Evolutionary conservation across 2,888 invertebrate species (phyloP), one percentile per base, ranked within the genome.

Genomic region (Philaethria dido): DNA sequence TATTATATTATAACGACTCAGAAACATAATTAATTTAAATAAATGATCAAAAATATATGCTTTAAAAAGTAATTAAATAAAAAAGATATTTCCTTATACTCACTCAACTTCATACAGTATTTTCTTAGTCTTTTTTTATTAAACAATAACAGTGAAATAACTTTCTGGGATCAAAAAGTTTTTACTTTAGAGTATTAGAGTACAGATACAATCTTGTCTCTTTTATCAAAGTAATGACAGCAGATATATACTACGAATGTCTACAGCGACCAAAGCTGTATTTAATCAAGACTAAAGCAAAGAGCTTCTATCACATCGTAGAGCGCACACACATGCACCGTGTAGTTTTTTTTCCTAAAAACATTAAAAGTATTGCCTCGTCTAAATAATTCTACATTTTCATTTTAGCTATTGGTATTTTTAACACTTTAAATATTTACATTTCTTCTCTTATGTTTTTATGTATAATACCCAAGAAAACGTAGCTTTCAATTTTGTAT

Each of bases 261-360:
- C 4, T 57, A 39, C 57, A 22, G 22, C 14, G n/a, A 42, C 22
- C 20, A 42, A 39, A 25, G 42, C 57, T 57, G 42, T 42, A 57
- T 42, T 57, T 57, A 57, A 57, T 57, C 57, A 57, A 42, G 42
- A 11, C 57, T 42, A 57, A 57, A 57, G 42, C 57, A 25, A 25
- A 42, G 57, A 25, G 57, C 22, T 50, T 50, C 16, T 4, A 33
- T 16, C 11, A 22, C 16, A 57, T 25, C 25, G 11, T 42, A 16
- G 14, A 18, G 11, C 11, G 9, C 2, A 20, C n/a, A 50, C 3
- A 52, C 25, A 11, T 29, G 33, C 42, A 20, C 42, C 57, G 22
- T 42, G 22, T 8, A 57, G 57, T 22, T 42, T 57, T 16, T 39
- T 20, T n/a, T 39, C 22, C 42, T 57, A 42, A 42, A 57, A 57